Evolutionary conservation across 1,140 invertebrate species (phyloP), one percentile per base, ranked within the genome.

Genomic region (Pseudomyrmex flavicornis): DNA sequence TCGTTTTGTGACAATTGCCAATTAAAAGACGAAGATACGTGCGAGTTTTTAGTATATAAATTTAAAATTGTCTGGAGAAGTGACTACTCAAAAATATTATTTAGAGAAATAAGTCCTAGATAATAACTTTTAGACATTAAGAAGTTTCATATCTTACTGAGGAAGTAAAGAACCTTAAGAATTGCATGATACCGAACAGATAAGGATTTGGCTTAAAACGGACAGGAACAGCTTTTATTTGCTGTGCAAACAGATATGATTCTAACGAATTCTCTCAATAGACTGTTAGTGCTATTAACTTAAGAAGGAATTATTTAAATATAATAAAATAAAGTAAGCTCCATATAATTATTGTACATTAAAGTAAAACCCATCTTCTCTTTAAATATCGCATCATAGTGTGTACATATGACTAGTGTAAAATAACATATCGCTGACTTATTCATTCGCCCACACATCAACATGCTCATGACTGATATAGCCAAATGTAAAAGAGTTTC

Each of bases 401-500:
- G 82, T 83, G 82, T 83, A 83, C 13, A 83, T 73, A 85, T 72
- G 69, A 15, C 46, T 85, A 82, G 22, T 74, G 35, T 75, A 82
- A 75, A 80, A 10, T 80, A 80, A 52, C 54, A 8, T 70, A 59
- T 59, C 52, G 46, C 70, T 75, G 56, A 82, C 20, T 73, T 63
- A 46, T 54, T 69, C 66, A 68, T 56, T 69, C 59, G 61, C 56
- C 56, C 48, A 72, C 68, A 20, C 44, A 35, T 79, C 52, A 72
- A 61, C 70, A 90, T 87, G 83, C 83, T 73, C 87, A 89, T 85
- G 92, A 93, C 91, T 92, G 92, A 93, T 91, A 58, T 90, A 92
- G 90, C 91, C 92, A 92, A 93, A 92, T 93, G 85, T 92, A 92
- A 85, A 89, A 88, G 83, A 35, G 35, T 35, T 35, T 35, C 35